Evolutionary conservation across 2,797 vertebrate species (phyloP).

Genomic region (Smutsia temminckii): DNA sequence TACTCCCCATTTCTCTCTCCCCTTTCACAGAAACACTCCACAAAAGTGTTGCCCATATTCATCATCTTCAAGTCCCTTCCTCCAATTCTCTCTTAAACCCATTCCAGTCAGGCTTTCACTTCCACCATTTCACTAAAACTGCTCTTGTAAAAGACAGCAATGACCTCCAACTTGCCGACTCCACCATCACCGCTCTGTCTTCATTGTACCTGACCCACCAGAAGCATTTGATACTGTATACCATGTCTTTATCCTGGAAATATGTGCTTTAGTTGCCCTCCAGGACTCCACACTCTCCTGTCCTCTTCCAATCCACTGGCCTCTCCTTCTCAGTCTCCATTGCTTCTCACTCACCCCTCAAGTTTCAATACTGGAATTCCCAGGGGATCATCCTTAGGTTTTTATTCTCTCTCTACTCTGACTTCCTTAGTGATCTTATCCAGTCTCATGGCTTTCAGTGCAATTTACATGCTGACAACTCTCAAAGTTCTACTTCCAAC

Average conservation of each 20-base stretch:
- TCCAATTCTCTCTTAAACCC: not conserved
- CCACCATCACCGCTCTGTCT: not conserved
- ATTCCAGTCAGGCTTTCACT: not conserved
- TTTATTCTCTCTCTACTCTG: not conserved
- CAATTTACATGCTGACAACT: not conserved
- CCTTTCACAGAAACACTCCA: not conserved
- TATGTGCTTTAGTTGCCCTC: not conserved
- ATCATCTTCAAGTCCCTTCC: not conserved
- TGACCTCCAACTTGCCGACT: not conserved
- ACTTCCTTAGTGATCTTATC: not conserved
- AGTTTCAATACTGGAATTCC: not conserved
- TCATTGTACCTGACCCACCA: not conserved
- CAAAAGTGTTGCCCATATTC: not conserved
- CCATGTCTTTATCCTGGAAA: not conserved
- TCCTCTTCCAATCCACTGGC: not conserved
- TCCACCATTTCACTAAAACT: slow-evolving; percentile 10
- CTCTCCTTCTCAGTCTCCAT: not conserved
- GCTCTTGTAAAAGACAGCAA: not conserved
- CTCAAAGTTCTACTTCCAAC: not conserved
- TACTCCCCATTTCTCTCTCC: not conserved
- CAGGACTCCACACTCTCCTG: not conserved
- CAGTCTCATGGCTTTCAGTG: not conserved
- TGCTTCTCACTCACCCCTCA: not conserved
- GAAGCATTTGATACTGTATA: not conserved
- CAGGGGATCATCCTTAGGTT: not conserved